Evolutionary conservation across 2,888 invertebrate species (phyloP), one percentile per base, ranked within the genome.

Genomic region (Aporophyla nigra): DNA sequence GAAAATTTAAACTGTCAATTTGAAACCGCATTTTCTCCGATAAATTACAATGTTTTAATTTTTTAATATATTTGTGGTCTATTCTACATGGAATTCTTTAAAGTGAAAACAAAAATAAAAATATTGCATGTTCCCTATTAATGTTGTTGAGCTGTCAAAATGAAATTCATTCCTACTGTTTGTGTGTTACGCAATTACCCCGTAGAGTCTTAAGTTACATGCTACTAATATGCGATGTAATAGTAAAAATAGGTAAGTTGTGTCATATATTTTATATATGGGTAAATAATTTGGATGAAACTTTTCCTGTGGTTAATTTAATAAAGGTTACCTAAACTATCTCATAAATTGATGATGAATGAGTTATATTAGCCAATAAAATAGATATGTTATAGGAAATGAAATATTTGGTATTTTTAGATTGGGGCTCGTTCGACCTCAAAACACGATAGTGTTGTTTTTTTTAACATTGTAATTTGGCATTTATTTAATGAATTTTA

Each of bases 301-400:
- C 16, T 16, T 80, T 53, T 81, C 56, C 40, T 71, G 58, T 54
- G 33, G 40, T 63, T 40, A 58, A 61, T 49, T 61, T 54, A 40
- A 54, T 54, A 24, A 53, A 27, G 19, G 5, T 51, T 21, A 5
- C 27, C 7, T 12, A n/a, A 5, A n/a, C n/a, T n/a, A n/a, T n/a
- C n/a, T n/a, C n/a, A n/a, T 63, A 40, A 27, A 33, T 65, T 63
- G 53, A 43, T 19, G 6, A 40, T 21, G 43, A 5, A 73, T 53
- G 9, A 24, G 16, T 24, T 24, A 19, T 24, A n/a, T 12, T 24
- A n/a, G 14, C n/a, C 14, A 46, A 49, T 53, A 40, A 27, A 40
- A 61, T 68, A 49, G 68, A 53, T 33, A 40, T 40, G 24, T 16
- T 19, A 10, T 24, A 78, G 21, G 27, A 49, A 53, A 59, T 76